These are phyloP conservation scores for Dysdera silvatica DNA, from an alignment of 1,140 invertebrate genomes.

Conservation along the genomic window DNA sequence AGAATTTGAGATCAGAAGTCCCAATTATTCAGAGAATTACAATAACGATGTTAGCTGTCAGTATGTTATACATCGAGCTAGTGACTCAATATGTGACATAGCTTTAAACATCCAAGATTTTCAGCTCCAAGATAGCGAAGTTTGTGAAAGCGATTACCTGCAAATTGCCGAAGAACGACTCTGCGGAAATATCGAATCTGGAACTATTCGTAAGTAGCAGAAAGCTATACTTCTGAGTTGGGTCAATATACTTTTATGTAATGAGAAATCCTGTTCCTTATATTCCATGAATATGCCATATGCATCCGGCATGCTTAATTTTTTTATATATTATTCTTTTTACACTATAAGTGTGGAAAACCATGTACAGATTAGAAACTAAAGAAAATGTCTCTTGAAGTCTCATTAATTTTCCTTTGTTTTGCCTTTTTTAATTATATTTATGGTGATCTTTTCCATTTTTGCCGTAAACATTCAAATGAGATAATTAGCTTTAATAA, in stretches of 20 bases:
- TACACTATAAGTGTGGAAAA: too few relatives aligned
- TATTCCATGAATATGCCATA: too few relatives aligned
- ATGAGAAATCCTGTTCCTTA: not conserved
- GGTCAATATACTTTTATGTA: not conserved
- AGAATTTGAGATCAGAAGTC: constrained; percentile 30
- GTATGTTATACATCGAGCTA: constrained; percentile 26
- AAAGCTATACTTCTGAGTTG: not conserved
- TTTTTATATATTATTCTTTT: too few relatives aligned
- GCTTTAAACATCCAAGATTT: constrained; percentile 34
- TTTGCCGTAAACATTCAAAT: too few relatives aligned
- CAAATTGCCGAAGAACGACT: constrained; percentile 27
- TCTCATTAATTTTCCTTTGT: too few relatives aligned
- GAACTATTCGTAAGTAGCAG: constrained; percentile 19
- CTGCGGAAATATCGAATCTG: constrained; percentile 27
- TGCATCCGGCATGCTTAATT: too few relatives aligned
- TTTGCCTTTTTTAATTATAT: too few relatives aligned
- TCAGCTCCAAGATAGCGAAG: constrained; percentile 27
- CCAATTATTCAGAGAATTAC: constrained; percentile 32
- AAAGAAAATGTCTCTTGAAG: too few relatives aligned
- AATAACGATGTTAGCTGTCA: constrained; percentile 29
- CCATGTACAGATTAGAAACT: too few relatives aligned
- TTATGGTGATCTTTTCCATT: too few relatives aligned
- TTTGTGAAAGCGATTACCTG: constrained; percentile 31
- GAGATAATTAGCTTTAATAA: too few relatives aligned
- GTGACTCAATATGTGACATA: constrained; percentile 27